A percentile compares a stretch with the other conserved stretches of the same genome.
Evolutionary conservation across 2,113 vertebrate species (phyloP).

Genomic region (Spea multiplicata): DNA sequence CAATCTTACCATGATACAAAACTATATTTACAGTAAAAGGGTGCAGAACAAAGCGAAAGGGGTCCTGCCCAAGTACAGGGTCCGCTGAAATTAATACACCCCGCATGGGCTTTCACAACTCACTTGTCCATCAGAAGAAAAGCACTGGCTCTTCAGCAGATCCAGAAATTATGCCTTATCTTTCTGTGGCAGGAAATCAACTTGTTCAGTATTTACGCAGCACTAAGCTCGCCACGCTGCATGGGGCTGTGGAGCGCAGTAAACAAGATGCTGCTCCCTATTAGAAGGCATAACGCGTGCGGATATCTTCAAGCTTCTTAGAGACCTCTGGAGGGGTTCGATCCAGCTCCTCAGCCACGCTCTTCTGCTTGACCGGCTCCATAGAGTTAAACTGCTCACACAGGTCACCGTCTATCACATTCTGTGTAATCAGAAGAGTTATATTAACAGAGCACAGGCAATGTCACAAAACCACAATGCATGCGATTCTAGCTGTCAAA

Average conservation of each 20-base stretch:
- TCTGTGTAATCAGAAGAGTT: constrained; percentile 63
- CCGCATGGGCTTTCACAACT: no score
- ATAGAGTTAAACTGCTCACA: constrained; percentile 99
- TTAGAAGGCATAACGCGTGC: constrained; percentile 96
- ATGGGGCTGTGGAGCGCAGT: not conserved
- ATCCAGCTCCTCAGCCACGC: constrained; percentile 93
- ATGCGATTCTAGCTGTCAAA: no score
- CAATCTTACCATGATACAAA: constrained; percentile 68
- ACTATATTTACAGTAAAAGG: constrained; percentile 73
- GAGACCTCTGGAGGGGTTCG: constrained; percentile 94
- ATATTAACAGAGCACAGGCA: no score
- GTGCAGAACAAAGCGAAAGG: constrained; percentile 20
- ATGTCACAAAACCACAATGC: no score
- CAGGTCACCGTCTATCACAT: constrained; percentile 96
- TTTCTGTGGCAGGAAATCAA: no score
- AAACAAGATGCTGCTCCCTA: not conserved
- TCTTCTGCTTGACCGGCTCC: constrained; percentile 97
- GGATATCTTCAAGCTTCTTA: constrained; percentile 97
- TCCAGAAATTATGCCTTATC: no score
- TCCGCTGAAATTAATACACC: no score
- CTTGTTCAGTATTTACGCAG: not conserved
- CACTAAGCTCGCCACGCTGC: not conserved
- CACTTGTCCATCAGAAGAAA: no score
- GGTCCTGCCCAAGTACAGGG: no score
- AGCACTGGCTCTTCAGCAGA: no score